A percentile compares a stretch with the other conserved stretches of the same genome.
These are phyloP conservation scores for Azemiops feae DNA, from an alignment of 2,113 vertebrate genomes.

Conservation along the genomic window DNA sequence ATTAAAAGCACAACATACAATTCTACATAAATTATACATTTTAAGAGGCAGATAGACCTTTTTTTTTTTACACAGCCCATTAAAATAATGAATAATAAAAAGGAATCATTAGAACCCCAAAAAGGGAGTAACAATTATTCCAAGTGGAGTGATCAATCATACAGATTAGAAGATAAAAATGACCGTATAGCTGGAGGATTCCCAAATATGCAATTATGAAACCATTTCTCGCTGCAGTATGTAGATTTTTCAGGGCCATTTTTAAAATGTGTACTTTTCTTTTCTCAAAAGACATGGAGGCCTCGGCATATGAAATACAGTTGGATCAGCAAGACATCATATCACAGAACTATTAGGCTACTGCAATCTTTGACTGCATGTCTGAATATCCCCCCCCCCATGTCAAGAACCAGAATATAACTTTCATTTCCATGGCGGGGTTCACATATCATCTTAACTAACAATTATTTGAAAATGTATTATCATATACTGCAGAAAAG, in stretches of 20 bases:
- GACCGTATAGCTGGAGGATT: constrained; percentile 11
- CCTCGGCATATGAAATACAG: neutral
- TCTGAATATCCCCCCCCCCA: neutral
- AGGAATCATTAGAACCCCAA: neutral
- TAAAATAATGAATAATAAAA: constrained; percentile 22
- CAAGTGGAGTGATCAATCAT: constrained; percentile 22
- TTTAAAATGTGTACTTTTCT: neutral
- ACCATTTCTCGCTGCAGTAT: neutral
- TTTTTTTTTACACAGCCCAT: constrained; percentile 5
- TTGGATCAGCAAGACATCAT: neutral
- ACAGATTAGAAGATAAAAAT: constrained; percentile 21
- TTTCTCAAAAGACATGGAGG: neutral
- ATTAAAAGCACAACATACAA: constrained; percentile 13
- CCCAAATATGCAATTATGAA: constrained; percentile 16
- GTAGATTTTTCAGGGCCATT: neutral
- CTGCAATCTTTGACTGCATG: neutral
- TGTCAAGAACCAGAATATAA: neutral
- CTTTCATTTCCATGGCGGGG: neutral
- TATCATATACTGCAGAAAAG: neutral
- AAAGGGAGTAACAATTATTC: neutral
- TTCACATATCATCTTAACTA: neutral
- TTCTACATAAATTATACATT: neutral
- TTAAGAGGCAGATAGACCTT: neutral
- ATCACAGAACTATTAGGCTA: neutral
- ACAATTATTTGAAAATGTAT: neutral